A percentile compares a stretch with the other conserved stretches of the same genome.
These are phyloP conservation scores for Syngnathus rostellatus DNA, from an alignment of 2,797 vertebrate genomes.

Conservation along the genomic window DNA sequence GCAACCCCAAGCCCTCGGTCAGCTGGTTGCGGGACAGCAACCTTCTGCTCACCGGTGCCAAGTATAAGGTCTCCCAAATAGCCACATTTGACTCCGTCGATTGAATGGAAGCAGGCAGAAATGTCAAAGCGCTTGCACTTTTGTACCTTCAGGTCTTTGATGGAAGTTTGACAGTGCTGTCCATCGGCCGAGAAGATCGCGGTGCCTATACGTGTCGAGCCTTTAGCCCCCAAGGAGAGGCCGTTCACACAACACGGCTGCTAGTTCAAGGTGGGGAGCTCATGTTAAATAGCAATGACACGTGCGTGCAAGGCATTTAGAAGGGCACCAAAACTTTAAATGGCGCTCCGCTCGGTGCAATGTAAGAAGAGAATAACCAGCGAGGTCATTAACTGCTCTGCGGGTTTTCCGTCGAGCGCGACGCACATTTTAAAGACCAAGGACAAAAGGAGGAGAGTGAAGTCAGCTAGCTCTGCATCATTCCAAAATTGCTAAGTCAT, in stretches of 20 bases:
- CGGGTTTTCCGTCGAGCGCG: too few species aligned
- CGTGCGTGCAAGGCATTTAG: neutral
- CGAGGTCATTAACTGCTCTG: neutral
- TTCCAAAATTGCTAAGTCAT: neutral
- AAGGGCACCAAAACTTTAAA: neutral
- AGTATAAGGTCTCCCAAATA: slow-evolving; percentile 74
- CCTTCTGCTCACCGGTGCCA: slow-evolving; percentile 74
- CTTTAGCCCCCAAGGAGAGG: slow-evolving; percentile 93
- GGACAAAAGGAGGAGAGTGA: neutral
- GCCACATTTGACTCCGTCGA: too few species aligned
- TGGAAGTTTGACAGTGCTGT: slow-evolving; percentile 87
- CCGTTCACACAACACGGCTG: slow-evolving; percentile 90
- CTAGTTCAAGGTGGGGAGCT: slow-evolving; percentile 85
- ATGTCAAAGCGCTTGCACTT: neutral
- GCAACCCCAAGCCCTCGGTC: slow-evolving; percentile 89
- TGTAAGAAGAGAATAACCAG: neutral
- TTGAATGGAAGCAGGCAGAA: too few species aligned
- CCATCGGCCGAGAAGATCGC: slow-evolving; percentile 84
- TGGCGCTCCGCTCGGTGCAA: too few species aligned
- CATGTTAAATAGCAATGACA: neutral
- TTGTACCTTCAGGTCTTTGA: slow-evolving; percentile 78
- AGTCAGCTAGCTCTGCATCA: neutral
- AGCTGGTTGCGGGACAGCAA: slow-evolving; percentile 85
- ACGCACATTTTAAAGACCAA: too few species aligned
- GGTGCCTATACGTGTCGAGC: slow-evolving; percentile 93